Evolutionary conservation across 2,888 invertebrate genomes (phyloP), one percentile per base, ranked within the genome.

Genomic region (Phymatocera aterrima): DNA sequence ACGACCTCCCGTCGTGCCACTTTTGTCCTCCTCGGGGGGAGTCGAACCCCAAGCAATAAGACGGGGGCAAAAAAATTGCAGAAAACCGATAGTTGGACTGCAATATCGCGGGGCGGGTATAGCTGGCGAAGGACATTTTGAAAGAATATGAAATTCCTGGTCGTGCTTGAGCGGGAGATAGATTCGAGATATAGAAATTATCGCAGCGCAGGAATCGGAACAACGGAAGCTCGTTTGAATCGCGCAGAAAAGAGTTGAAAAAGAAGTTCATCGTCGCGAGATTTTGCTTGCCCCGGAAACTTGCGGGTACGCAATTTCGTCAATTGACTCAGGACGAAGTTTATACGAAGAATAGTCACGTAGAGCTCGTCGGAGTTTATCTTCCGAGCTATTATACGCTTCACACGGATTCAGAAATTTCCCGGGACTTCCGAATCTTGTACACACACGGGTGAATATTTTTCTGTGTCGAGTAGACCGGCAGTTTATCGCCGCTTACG

Each of bases 371-470:
- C 72, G 48, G 24, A 40, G 46, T 46, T 68, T 68, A 21, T 68
- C 46, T 72, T 48, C 46, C 43, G 34, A n/a, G n/a, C 12, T 34
- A 18, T 72, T 72, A 15, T 34, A 34, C 48, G 34, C 48, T 34
- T 51, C 46, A 21, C 46, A 18, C 4, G 64, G 72, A 72, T 72
- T 72, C 31, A 72, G 72, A 72, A 72, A 72, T 72, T 72, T 51
- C n/a, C n/a, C 21, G 68, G 40, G n/a, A n/a, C 68, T 68, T 68
- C n/a, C 43, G 43, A n/a, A n/a, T n/a, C n/a, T n/a, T n/a, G n/a
- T n/a, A n/a, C n/a, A n/a, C 21, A 46, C 24, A 28, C 40, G 43
- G 28, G 68, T 43, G 40, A 43, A 68, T 68, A 40, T 68, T 21
- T 68, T n/a, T 43, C 68, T 46, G 43, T 24, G 68, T 43, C 43